Percentiles rank a stretch among this genome's conserved stretches.
phyloP scores from a whole-genome alignment of 2,113 vertebrate genomes.

The Cyphomyrus discorhynchus region DNA sequence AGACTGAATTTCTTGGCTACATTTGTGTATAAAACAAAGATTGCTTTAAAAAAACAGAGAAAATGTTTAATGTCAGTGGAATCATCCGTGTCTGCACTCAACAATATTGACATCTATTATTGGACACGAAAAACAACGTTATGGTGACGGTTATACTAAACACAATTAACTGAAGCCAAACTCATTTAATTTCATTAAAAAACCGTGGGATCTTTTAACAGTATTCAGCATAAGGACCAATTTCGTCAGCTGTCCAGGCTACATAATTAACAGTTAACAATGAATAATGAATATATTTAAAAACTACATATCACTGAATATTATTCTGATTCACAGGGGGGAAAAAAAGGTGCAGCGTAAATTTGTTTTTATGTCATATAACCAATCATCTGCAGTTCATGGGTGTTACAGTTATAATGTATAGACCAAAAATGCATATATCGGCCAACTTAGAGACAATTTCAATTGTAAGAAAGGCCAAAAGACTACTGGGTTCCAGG shows the following conservation, averaged over 20 bases:
- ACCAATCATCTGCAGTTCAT: neutral
- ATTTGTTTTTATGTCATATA: neutral
- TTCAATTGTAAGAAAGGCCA: neutral
- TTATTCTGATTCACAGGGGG: neutral
- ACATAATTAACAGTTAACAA: neutral
- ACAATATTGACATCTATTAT: neutral
- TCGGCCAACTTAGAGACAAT: neutral
- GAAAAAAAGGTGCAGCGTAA: neutral
- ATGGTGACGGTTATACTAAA: neutral
- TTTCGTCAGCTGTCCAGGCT: neutral
- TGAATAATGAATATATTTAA: neutral
- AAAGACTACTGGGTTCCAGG: neutral
- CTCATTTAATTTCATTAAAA: slow-evolving; percentile 29
- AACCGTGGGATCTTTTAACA: neutral
- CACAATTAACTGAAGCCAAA: neutral
- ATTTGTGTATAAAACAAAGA: neutral
- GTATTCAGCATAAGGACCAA: neutral
- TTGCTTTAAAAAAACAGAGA: neutral
- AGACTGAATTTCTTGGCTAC: neutral
- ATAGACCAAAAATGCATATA: neutral
- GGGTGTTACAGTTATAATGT: neutral
- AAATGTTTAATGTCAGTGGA: neutral
- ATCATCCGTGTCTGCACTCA: neutral
- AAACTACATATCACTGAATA: neutral
- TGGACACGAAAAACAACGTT: neutral